A percentile compares a stretch with the other conserved stretches of the same genome.
phyloP scores from a whole-genome alignment of 1,140 invertebrate species.

The Telenomus remus region DNA sequence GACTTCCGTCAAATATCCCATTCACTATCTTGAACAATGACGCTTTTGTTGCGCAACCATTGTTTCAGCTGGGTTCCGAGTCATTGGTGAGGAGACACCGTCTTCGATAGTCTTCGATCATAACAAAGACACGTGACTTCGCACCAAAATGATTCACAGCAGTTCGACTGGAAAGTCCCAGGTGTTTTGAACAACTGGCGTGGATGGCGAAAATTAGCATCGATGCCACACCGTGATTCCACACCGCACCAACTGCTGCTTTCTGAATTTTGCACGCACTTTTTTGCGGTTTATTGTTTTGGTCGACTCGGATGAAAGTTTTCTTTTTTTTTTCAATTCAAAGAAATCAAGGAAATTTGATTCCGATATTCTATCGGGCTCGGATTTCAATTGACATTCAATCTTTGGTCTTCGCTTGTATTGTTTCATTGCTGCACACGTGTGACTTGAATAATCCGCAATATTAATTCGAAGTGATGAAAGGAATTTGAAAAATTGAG shows the following conservation, averaged over 20 bases:
- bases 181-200: no score
- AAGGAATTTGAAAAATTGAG: background rate
- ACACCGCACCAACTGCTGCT: no score
- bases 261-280: no score
- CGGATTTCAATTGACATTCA: constrained; percentile 42
- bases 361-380: constrained; percentile 25
- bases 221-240: no score
- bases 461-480: background rate
- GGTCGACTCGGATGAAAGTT: constrained; percentile 16
- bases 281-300: no score
- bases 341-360: constrained; percentile 40
- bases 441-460: constrained; percentile 31
- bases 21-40: constrained; percentile 31
- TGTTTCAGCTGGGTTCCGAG: constrained; percentile 21
- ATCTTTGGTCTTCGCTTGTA: constrained; percentile 14
- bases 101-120: constrained; percentile 9
- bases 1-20: constrained; percentile 49
- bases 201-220: no score
- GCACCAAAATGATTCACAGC: background rate
- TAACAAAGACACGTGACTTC: background rate
- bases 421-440: constrained; percentile 14
- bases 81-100: constrained; percentile 23
- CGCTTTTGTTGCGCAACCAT: constrained; percentile 35
- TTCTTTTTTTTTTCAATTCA: constrained; percentile 21
- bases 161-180: background rate